Base-by-base conservation (phyloP, 2,113 vertebrate genomes). In the Hypocryptadius cinnamomeus region DNA sequence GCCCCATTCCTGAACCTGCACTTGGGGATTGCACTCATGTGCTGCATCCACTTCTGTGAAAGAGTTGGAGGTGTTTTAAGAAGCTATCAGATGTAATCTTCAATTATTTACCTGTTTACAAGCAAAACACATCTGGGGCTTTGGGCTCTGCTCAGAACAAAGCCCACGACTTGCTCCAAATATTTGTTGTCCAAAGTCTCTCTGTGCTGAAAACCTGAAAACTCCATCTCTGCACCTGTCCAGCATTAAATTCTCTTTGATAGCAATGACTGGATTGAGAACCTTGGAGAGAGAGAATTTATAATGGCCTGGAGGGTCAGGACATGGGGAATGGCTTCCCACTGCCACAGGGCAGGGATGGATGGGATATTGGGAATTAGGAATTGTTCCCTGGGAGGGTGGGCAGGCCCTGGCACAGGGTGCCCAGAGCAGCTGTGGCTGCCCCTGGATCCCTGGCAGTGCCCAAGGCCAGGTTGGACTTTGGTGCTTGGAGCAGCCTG, bases 301-400 rank as follows among this genome's bases (percentile, higher is more conserved):
- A 8, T 13, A 24, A 51, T 22, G 59, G 15, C 3, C 23, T 28
- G 22, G 27, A 72, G 44, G 5, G 8, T 1, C 35, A 87, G 25
- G 30, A 72, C 21, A 35, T 0, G 1, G 22, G 20, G 13, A 63
- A 63, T 31, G 35, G 11, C 3, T 78, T 48, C 57, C 0, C 0
- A 48, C 0, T 48, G 30, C 0, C 57, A 79, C 24, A 48, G 45
- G 39, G 24, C 16, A 56, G 65, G 65, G 9, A 0, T 17, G 3
- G 57, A 40, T 40, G 35, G 35, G 44, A 59, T 37, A 13, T 33
- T 50, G 66, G 59, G 66, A 2, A 72, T 56, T 3, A 56, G 80
- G 80, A 63, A 72, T 37, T 54, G 68, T 37, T 63, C 39, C 68
- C 47, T 72, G 57, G 21, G 0, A 72, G 68, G 68, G 39, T 53